Evolutionary conservation across 1,140 invertebrate species (phyloP), one percentile per base, ranked within the genome.

Genomic region (Scaptomyza graminum): DNA sequence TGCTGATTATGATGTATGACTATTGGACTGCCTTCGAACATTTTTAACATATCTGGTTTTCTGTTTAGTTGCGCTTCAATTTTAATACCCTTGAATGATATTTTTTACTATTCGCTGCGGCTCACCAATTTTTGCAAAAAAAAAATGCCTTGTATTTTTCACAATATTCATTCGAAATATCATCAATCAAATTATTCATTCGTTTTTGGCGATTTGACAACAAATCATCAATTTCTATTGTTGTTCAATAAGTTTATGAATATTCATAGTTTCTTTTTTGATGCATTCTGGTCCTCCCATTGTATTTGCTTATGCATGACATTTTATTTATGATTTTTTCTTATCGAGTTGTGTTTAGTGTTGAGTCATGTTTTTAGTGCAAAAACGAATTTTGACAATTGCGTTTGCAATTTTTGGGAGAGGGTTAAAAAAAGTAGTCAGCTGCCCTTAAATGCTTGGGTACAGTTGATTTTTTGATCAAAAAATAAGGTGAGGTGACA

Each of bases 161-260:
- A n/a, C 43, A 31, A 37, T 49, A 69, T 81, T 68, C 71, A 63
- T 66, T 51, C 61, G 16, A 15, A 6, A 47, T 44, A 46, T 57
- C 82, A 83, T 87, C 83, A 83, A 88, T 88, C 83, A 76, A 85
- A 74, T 68, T 56, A 59, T 76, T 55, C 34, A 34, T 73, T 55
- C 34, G 41, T 18, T 80, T 56, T 55, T 12, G 69, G 52, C 77
- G 39, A 85, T 85, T 85, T 82, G 83, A 88, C 83, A 83, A 79
- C 83, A 88, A 76, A 88, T 87, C 83, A 87, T 87, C 83, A 83
- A 82, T 83, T 79, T 88, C 83, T 88, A 87, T 87, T 87, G 83
- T 75, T 70, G 72, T 83, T 83, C 79, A 88, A 87, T 88, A 76
- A 73, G 77, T 87, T 87, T 88, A 87, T 87, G 83, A 87, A 87